Evolutionary conservation across 2,113 vertebrate genomes (phyloP).

Genomic region (Campylomormyrus tamandua): DNA sequence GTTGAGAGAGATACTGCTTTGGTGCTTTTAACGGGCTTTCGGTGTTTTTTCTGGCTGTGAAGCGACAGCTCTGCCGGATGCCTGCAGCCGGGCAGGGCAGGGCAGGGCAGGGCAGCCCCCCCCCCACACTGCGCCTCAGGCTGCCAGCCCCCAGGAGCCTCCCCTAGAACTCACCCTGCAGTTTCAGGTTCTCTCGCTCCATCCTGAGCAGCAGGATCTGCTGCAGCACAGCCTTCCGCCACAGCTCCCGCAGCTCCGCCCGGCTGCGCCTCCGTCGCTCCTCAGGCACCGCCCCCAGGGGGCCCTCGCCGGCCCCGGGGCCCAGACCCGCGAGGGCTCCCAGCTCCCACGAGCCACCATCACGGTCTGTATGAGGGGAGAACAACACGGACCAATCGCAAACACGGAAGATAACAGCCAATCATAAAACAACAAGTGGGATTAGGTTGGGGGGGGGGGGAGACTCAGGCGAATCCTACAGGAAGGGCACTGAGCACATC

Average conservation of each 20-base stretch:
- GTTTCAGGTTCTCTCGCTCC: conserved; percentile 93
- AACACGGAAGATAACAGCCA: not conserved
- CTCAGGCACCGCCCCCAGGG: conserved; percentile 64
- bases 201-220: conserved; percentile 93
- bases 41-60: not conserved
- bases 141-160: not conserved
- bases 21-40: not conserved
- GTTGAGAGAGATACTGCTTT: not conserved
- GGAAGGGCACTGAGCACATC: not conserved
- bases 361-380: conserved; percentile 61
- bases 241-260: conserved; percentile 79
- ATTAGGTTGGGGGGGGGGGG: not conserved
- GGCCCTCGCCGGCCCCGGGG: conserved; percentile 56
- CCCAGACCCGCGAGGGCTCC: conserved; percentile 39
- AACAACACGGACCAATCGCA: conserved; percentile 17
- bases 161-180: conserved; percentile 70
- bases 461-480: not conserved
- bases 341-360: conserved; percentile 68
- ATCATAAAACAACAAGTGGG: not conserved
- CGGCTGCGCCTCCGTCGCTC: conserved; percentile 66
- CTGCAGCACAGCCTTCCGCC: conserved; percentile 90
- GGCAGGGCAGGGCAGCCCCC: too few relatives aligned
- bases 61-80: not conserved
- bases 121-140: not conserved
- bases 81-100: not conserved